These are phyloP conservation scores for Gorsachius goisagi DNA, from an alignment of 2,113 vertebrate genomes.

Conservation along the genomic window DNA sequence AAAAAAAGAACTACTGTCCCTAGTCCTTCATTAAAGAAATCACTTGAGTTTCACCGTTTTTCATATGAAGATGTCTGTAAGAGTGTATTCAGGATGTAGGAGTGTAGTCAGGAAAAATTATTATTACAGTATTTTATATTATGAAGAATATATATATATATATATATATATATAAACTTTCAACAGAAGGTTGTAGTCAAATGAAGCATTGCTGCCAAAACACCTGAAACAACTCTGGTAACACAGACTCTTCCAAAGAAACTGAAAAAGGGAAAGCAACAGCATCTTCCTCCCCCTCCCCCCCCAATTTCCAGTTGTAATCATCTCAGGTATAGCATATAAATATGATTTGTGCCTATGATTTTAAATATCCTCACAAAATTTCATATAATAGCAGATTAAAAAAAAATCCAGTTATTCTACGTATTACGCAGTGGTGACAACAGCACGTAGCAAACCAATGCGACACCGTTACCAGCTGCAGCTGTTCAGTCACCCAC, in stretches of 20 bases:
- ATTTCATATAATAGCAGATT: neutral
- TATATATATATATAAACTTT: neutral
- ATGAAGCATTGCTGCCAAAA: neutral
- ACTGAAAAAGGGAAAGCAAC: neutral
- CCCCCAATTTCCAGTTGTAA: neutral
- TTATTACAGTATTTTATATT: neutral
- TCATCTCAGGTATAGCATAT: neutral
- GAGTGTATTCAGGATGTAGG: neutral
- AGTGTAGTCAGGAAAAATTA: neutral
- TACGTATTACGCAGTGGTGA: neutral
- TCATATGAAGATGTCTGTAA: neutral
- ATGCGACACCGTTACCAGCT: rapidly evolving
- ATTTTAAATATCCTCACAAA: neutral
- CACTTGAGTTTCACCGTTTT: neutral
- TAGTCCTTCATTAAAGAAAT: neutral
- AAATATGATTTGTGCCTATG: neutral
- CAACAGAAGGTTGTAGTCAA: neutral
- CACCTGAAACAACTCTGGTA: neutral
- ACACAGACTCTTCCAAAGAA: neutral
- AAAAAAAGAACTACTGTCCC: neutral
- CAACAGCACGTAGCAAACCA: neutral
- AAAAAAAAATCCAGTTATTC: neutral
- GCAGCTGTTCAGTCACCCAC: neutral
- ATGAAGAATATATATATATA: neutral
- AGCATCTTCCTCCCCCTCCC: no score